Evolutionary conservation across 1,140 invertebrate species (phyloP), one percentile per base, ranked within the genome.

Genomic region (Monomorium pharaonis): DNA sequence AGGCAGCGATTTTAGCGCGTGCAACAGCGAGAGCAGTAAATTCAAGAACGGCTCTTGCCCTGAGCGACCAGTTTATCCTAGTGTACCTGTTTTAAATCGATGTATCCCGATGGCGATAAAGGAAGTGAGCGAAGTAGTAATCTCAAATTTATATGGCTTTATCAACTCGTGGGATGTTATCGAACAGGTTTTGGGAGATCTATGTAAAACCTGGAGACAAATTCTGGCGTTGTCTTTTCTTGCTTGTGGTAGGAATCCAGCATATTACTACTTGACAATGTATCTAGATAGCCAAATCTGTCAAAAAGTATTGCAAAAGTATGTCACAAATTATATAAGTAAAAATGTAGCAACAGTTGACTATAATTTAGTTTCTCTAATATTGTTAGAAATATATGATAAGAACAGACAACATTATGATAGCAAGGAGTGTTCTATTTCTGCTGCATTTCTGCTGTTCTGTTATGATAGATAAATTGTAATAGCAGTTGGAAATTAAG

Each of bases 121-220:
- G 86, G 96, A 97, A 70, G 92, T 97, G 1, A 95, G 96, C 5
- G 93, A 95, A 78, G 95, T 96, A 75, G 94, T 97, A 27, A 95
- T 97, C 84, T 95, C 94, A 21, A 97, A 97, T 92, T 96, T 98
- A 80, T 98, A 98, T 95, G 96, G 96, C 10, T 95, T 98, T 85
- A 95, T 99, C 10, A 98, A 98, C 93, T 97, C 97, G 90, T 98
- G 98, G 97, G 98, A 98, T 94, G 96, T 97, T 49, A 96, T 98
- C 83, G 97, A 98, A 93, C 97, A 98, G 95, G 96, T 98, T 92
- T 95, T 99, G 3, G 97, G 97, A 65, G 98, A 99, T 95, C 94
- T 99, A 0, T 98, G 98, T 91, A 97, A 97, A 89, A 98, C 97
- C 42, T 98, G 98, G 98, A 96, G 97, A 92, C 97, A 98, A 94